These are phyloP conservation scores for Spisula solida DNA, from an alignment of 2,888 invertebrate species.

Conservation along the genomic window DNA sequence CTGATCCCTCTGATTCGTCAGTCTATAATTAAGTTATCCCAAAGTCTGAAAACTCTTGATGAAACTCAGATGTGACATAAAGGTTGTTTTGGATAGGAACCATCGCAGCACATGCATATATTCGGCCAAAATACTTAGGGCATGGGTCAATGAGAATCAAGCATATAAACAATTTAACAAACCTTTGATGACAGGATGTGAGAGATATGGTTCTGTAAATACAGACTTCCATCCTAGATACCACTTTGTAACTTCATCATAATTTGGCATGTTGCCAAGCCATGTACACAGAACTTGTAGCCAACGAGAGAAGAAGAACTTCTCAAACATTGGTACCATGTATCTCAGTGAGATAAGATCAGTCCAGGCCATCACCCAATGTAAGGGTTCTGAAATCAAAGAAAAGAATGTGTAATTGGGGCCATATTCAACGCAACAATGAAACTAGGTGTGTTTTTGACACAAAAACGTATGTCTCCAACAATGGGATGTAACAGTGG, in stretches of 20 bases:
- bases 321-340: slow-evolving; percentile 94
- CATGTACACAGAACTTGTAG: slow-evolving; percentile 90
- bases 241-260: slow-evolving; percentile 96
- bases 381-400: slow-evolving; percentile 92
- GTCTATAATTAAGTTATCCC: too few relatives aligned
- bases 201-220: slow-evolving; percentile 89
- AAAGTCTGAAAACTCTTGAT: too few relatives aligned
- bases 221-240: slow-evolving; percentile 91
- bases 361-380: slow-evolving; percentile 98
- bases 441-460: too few relatives aligned
- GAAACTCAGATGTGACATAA: too few relatives aligned
- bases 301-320: slow-evolving; percentile 95
- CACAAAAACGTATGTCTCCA: too few relatives aligned
- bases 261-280: slow-evolving; percentile 96
- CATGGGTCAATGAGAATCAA: too few relatives aligned
- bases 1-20: too few relatives aligned
- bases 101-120: too few relatives aligned
- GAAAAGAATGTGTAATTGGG: background rate
- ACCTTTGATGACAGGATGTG: slow-evolving; percentile 90
- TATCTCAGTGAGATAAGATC: slow-evolving; percentile 93
- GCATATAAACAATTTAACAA: background rate
- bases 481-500: too few relatives aligned
- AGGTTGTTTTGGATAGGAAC: too few relatives aligned
- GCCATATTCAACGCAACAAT: too few relatives aligned
- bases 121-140: too few relatives aligned